Conservation (phyloP, 2,888 invertebrate species). For the Marasmarcha lunaedactyla region DNA sequence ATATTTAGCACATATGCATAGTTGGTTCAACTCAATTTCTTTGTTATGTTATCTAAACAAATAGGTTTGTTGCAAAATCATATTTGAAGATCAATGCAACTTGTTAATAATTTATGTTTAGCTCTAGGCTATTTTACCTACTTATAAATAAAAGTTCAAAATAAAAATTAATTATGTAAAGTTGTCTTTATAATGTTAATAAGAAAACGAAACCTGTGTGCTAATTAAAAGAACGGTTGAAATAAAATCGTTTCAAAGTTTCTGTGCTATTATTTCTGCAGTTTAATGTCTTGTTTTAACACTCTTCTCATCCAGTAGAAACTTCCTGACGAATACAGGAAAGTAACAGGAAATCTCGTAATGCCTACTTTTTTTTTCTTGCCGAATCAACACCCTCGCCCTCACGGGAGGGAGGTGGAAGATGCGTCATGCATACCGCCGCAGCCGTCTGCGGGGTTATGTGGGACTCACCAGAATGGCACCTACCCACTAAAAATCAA, state of each 20-base stretch:
- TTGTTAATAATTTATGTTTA: conserved; percentile 62
- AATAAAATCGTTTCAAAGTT: background rate
- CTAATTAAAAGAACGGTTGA: conserved; percentile 2
- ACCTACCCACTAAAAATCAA: too few species aligned
- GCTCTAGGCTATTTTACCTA: conserved; percentile 62
- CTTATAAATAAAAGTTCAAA: background rate
- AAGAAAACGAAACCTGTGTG: conserved; percentile 1
- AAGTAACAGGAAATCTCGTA: too few species aligned
- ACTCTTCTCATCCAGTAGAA: too few species aligned
- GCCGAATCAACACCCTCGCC: too few species aligned
- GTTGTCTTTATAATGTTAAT: conserved; percentile 2
- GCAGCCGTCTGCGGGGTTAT: too few species aligned
- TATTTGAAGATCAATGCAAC: conserved; percentile 48
- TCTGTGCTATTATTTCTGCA: too few species aligned
- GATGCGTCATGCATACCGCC: too few species aligned
- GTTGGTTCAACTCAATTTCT: conserved; percentile 16
- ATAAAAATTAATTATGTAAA: background rate
- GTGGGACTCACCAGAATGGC: too few species aligned
- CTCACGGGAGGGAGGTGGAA: too few species aligned
- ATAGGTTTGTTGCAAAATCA: conserved; percentile 4
- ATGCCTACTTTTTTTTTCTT: too few species aligned
- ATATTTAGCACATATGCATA: conserved; percentile 55
- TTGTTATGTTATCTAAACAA: background rate
- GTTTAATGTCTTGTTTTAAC: too few species aligned
- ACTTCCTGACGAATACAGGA: too few species aligned